Evolutionary conservation across 2,888 invertebrate genomes (phyloP).

Genomic region (Mayetiola destructor): DNA sequence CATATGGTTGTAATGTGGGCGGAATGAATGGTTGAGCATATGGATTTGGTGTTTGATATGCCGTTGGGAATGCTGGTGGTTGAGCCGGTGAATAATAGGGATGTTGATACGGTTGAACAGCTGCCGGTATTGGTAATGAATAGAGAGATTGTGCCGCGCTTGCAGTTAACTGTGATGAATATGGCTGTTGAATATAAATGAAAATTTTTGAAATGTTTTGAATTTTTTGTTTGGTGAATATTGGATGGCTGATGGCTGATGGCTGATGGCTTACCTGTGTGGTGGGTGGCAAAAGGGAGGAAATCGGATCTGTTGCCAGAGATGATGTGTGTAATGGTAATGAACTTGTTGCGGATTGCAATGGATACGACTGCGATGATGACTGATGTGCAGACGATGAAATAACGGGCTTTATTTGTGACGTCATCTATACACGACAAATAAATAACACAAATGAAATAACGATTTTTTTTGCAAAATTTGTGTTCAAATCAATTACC

Average conservation of each 20-base stretch:
- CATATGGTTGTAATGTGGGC: not conserved
- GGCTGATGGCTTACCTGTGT: not conserved
- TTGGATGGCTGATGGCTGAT: no score
- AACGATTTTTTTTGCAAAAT: not conserved
- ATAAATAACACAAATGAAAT: not conserved
- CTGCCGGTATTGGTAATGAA: not conserved
- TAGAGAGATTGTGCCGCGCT: not conserved
- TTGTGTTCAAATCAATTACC: not conserved
- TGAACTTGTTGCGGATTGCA: not conserved
- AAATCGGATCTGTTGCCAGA: not conserved
- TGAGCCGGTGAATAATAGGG: constrained; percentile 5
- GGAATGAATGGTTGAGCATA: constrained; percentile 1
- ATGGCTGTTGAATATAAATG: not conserved
- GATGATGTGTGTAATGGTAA: not conserved
- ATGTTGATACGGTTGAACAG: constrained; percentile 12
- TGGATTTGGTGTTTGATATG: not conserved
- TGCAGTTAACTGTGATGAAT: not conserved
- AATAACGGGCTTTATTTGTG: not conserved
- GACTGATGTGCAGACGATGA: not conserved
- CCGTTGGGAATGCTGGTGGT: constrained; percentile 8
- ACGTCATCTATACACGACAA: not conserved
- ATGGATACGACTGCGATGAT: not conserved
- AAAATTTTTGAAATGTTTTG: not conserved
- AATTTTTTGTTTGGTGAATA: no score
- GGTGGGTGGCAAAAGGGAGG: not conserved